Conservation (phyloP, 1,140 invertebrate species). For the Pemphigus obesinymphae region DNA sequence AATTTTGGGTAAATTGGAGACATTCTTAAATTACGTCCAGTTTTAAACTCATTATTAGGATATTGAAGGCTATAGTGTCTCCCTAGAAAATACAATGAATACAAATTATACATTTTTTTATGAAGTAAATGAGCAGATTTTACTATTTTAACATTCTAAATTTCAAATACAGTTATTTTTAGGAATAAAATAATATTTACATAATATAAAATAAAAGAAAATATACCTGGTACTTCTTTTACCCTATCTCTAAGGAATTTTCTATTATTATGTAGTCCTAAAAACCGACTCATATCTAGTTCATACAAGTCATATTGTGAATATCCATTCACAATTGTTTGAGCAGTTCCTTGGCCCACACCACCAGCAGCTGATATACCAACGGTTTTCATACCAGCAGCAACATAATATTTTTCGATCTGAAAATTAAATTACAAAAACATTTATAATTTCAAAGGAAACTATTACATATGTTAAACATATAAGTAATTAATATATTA, state of each 20-base stretch:
- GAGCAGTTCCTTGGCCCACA: constrained; percentile 82
- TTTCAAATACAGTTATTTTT: not conserved
- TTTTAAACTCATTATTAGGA: constrained; percentile 79
- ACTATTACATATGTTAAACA: no score
- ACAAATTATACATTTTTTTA: not conserved
- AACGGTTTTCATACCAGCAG: constrained; percentile 92
- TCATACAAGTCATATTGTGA: constrained; percentile 83
- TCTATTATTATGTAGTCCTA: constrained; percentile 92
- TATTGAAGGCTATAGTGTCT: constrained; percentile 78
- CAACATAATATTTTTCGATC: constrained; percentile 91
- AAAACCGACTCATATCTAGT: constrained; percentile 86
- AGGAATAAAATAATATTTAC: not conserved
- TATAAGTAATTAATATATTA: no score
- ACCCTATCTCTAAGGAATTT: constrained; percentile 90
- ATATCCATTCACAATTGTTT: constrained; percentile 80
- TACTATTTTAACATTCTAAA: not conserved
- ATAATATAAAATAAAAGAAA: not conserved
- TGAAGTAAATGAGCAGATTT: not conserved
- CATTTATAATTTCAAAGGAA: not conserved
- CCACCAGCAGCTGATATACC: constrained; percentile 90
- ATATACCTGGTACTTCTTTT: constrained; percentile 82
- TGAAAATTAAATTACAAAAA: constrained; percentile 48
- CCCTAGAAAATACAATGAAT: constrained; percentile 50
- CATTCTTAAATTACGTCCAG: constrained; percentile 85
- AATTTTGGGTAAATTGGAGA: constrained; percentile 94